Evolutionary conservation across 2,888 invertebrate species (phyloP).

Genomic region (Hirtodrosophila alboralis): DNA sequence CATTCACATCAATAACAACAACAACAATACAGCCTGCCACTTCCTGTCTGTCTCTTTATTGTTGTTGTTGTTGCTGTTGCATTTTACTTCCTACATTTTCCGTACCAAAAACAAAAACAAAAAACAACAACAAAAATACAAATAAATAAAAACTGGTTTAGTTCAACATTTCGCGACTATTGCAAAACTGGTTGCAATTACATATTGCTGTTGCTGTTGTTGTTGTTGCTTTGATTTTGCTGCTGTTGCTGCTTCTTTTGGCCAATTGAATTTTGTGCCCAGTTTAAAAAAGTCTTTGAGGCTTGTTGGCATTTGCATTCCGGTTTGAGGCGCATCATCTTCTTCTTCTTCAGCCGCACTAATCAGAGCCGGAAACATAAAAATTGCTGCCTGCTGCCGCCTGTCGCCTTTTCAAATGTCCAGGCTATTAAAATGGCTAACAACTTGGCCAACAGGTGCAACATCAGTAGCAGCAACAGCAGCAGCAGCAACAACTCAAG

Average conservation of each 20-base stretch:
- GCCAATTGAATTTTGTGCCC: conserved; percentile 72
- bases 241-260: conserved; percentile 26
- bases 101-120: conserved; percentile 38
- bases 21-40: conserved; percentile 37
- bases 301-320: conserved; percentile 69
- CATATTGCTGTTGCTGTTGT: conserved; percentile 29
- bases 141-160: conserved; percentile 66
- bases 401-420: conserved; percentile 45
- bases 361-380: conserved; percentile 79
- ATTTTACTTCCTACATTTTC: conserved; percentile 76
- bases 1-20: conserved; percentile 44
- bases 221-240: conserved; percentile 54
- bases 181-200: conserved; percentile 68
- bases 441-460: conserved; percentile 60
- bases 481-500: conserved; percentile 4
- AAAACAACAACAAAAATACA: conserved; percentile 22
- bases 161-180: conserved; percentile 61
- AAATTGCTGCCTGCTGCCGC: conserved; percentile 49
- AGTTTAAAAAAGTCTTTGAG: conserved; percentile 46
- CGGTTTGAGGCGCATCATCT: conserved; percentile 50
- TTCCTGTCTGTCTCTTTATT: conserved; percentile 66
- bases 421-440: conserved; percentile 52
- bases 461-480: conserved; percentile 34
- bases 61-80: conserved; percentile 45
- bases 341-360: conserved; percentile 42